These are phyloP conservation scores for Noctua janthina DNA, from an alignment of 2,888 invertebrate genomes.

Conservation along the genomic window DNA sequence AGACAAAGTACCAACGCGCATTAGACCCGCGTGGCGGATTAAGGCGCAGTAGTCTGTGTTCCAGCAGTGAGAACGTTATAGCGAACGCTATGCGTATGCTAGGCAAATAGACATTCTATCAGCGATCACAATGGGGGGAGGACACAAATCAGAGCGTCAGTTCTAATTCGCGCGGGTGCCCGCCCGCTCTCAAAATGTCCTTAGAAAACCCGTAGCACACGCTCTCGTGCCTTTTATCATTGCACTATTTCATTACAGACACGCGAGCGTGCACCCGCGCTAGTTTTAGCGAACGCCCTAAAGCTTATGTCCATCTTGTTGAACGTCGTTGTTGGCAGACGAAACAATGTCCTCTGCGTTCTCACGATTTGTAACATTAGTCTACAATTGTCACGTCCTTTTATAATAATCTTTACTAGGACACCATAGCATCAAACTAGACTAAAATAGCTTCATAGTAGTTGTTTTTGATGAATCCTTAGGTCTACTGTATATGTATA, in stretches of 20 bases:
- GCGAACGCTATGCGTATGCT: not conserved
- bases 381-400: not conserved
- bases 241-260: not conserved
- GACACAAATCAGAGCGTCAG: not conserved
- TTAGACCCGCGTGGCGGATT: not conserved
- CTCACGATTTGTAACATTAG: not conserved
- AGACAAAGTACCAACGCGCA: not conserved
- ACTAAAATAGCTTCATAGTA: not conserved
- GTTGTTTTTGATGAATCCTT: slow-evolving; percentile 18
- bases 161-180: not conserved
- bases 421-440: not conserved
- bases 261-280: not conserved
- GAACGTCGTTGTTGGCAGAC: not conserved
- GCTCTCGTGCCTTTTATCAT: not conserved
- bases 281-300: not conserved
- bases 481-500: not conserved
- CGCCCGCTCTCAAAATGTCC: not conserved
- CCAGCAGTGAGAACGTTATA: not conserved
- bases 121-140: not conserved
- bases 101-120: not conserved
- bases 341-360: not conserved
- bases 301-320: not conserved
- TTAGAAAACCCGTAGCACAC: not conserved
- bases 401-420: not conserved
- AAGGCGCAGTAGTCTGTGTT: no score